A percentile compares a stretch with the other conserved stretches of the same genome.
Conservation (phyloP, 1,140 invertebrate species). For the Rhynchophorus ferrugineus region DNA sequence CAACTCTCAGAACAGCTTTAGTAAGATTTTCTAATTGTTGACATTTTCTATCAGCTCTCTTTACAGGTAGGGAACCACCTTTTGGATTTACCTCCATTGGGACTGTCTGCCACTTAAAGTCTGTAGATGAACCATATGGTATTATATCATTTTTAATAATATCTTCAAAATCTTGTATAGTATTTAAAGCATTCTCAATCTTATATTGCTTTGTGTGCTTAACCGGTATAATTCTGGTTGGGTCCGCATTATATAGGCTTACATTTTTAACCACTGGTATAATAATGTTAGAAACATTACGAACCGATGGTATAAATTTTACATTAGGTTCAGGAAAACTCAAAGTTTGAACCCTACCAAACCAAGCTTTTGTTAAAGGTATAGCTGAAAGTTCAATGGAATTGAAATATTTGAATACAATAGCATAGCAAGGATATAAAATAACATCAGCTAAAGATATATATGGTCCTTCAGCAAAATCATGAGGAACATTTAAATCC, state of each 20-base stretch:
- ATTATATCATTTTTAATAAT: conserved; percentile 36
- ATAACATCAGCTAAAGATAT: conserved; percentile 81
- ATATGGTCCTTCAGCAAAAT: conserved; percentile 74
- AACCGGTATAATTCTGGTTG: conserved; percentile 64
- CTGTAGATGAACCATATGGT: conserved; percentile 39
- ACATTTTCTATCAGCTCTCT: conserved; percentile 68
- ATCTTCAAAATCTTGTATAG: conserved; percentile 41
- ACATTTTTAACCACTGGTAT: conserved; percentile 41
- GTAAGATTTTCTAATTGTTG: conserved; percentile 85
- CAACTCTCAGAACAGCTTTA: conserved; percentile 66
- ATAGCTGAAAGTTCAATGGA: conserved; percentile 42
- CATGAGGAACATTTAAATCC: conserved; percentile 54
- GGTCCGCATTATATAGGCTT: conserved; percentile 74
- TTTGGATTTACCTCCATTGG: conserved; percentile 67
- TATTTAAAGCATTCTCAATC: conserved; percentile 55
- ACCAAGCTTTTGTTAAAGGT: conserved; percentile 64
- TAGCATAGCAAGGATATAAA: conserved; percentile 62
- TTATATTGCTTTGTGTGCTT: conserved; percentile 70
- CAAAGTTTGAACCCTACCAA: conserved; percentile 43
- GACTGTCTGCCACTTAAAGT: conserved; percentile 55
- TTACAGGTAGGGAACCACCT: conserved; percentile 69
- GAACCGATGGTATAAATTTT: background rate
- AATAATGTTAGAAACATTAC: conserved; percentile 27
- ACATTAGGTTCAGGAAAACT: conserved; percentile 18
- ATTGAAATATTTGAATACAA: conserved; percentile 50